Conservation (phyloP, 2,113 vertebrate genomes). For the Semicossyphus pulcher region DNA sequence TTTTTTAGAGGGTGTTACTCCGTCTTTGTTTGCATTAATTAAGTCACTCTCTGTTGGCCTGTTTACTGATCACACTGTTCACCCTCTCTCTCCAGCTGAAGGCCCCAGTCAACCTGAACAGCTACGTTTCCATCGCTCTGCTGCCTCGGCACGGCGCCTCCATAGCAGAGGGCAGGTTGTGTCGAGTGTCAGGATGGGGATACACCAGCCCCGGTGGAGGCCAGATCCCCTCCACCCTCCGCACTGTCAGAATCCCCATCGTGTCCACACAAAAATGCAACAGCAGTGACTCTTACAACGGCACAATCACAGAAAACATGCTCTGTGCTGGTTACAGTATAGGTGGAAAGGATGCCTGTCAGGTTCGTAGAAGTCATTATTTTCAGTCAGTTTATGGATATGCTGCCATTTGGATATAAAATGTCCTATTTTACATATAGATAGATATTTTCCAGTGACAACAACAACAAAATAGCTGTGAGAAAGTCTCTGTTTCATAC, state of each 20-base stretch:
- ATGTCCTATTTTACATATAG: no score
- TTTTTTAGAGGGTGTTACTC: no score
- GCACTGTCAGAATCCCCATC: constrained; percentile 83
- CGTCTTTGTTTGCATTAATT: no score
- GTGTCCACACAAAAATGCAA: constrained; percentile 80
- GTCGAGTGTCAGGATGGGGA: constrained; percentile 87
- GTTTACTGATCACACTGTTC: not conserved
- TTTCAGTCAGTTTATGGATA: no score
- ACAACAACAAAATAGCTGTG: no score
- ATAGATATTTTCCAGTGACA: no score
- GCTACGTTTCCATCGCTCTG: constrained; percentile 79
- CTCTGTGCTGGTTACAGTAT: constrained; percentile 83
- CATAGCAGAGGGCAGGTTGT: constrained; percentile 76
- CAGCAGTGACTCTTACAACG: constrained; percentile 78
- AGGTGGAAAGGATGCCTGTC: constrained; percentile 86
- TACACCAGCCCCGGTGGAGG: constrained; percentile 72
- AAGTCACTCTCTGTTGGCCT: not conserved
- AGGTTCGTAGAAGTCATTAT: constrained; percentile 73
- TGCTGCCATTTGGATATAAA: no score
- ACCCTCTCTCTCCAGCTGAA: constrained; percentile 75
- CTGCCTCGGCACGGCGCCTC: constrained; percentile 75
- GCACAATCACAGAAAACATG: constrained; percentile 85
- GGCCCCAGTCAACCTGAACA: constrained; percentile 78
- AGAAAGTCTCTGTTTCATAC: no score
- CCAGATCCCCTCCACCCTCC: constrained; percentile 76